These are phyloP conservation scores for Mugil cephalus DNA, from an alignment of 2,113 vertebrate genomes.

Conservation along the genomic window DNA sequence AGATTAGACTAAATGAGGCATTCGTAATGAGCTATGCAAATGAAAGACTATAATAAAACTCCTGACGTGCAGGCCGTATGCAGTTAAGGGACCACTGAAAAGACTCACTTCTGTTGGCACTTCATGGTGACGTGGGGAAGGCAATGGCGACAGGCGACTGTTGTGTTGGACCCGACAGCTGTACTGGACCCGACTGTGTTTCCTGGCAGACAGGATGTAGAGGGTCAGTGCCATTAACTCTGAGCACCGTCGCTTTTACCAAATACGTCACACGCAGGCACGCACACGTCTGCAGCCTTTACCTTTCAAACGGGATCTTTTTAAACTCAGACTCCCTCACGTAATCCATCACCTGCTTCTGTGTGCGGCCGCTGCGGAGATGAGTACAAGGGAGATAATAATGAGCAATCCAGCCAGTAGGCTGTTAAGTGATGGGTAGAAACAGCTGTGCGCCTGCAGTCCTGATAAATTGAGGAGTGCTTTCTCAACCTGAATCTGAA, in stretches of 20 bases:
- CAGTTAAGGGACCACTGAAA: neutral
- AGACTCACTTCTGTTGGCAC: slow-evolving; percentile 92
- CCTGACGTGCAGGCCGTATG: too few relatives aligned
- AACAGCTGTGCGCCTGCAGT: neutral
- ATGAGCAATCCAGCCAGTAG: slow-evolving; percentile 39
- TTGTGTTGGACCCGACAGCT: slow-evolving; percentile 89
- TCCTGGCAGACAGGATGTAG: slow-evolving; percentile 83
- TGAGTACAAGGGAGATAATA: slow-evolving; percentile 40
- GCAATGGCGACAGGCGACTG: slow-evolving; percentile 87
- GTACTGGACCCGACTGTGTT: slow-evolving; percentile 96
- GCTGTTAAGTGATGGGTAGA: slow-evolving; percentile 18
- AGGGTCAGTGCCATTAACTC: slow-evolving; percentile 47
- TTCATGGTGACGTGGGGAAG: slow-evolving; percentile 88
- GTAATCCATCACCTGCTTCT: slow-evolving; percentile 98
- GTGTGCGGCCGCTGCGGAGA: slow-evolving; percentile 93
- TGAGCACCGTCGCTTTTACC: neutral
- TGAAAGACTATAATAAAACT: too few relatives aligned
- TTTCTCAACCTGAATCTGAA: slow-evolving; percentile 95
- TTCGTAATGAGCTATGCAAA: too few relatives aligned
- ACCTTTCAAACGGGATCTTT: slow-evolving; percentile 98
- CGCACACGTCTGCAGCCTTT: slow-evolving; percentile 52
- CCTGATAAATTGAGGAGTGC: slow-evolving; percentile 10
- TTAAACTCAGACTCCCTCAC: slow-evolving; percentile 97
- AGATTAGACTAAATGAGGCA: too few relatives aligned
- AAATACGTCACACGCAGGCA: slow-evolving; percentile 14